phyloP scores from a whole-genome alignment of 2,888 invertebrate genomes.

The Ditula angustiorana region DNA sequence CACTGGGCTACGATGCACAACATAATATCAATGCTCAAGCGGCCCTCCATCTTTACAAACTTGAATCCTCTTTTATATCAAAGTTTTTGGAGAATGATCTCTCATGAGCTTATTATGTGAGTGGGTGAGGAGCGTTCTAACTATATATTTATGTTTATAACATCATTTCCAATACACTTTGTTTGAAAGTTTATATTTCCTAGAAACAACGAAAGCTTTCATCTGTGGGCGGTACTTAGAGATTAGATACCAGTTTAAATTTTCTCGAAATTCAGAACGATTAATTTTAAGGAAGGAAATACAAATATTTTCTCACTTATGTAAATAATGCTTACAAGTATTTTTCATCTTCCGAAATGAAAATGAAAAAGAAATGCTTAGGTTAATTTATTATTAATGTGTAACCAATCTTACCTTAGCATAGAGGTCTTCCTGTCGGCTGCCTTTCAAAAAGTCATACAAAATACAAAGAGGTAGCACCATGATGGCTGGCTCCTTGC shows the following conservation, averaged over 20 bases:
- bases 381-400: too few species aligned
- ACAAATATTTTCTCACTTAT: constrained; percentile 3
- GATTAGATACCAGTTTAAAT: background rate
- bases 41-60: constrained; percentile 50
- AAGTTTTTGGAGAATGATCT: constrained; percentile 55
- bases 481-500: constrained; percentile 98
- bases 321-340: background rate
- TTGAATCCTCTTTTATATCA: constrained; percentile 55
- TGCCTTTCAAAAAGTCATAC: constrained; percentile 91
- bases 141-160: background rate
- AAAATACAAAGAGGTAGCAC: constrained; percentile 95
- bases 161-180: background rate
- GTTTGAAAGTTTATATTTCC: constrained; percentile 19
- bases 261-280: background rate
- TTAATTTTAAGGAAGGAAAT: constrained; percentile 10
- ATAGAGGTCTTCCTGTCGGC: constrained; percentile 76
- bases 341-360: background rate
- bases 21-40: constrained; percentile 36
- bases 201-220: background rate
- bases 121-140: background rate
- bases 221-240: background rate
- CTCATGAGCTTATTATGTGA: constrained; percentile 55
- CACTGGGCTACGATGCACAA: constrained; percentile 21
- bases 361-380: background rate
- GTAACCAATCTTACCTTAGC: constrained; percentile 88